Base-by-base conservation (phyloP, 2,797 vertebrate species). In the Muraenolepis orangiensis region DNA sequence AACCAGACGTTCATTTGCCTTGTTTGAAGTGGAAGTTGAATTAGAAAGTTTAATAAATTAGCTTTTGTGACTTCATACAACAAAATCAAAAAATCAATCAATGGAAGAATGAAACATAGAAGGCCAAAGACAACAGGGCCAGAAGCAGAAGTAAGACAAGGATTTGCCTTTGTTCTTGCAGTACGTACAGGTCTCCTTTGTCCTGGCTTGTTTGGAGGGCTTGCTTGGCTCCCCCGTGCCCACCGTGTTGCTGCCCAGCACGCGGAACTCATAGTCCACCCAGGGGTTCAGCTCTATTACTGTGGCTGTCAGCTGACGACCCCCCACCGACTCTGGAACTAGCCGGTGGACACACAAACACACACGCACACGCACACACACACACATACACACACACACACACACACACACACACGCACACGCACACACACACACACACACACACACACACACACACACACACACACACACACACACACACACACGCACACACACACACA, bases 211-310 rank as follows among this genome's bases (percentile, higher is more conserved):
- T 92, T 97, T 96, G 0, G 97, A 99, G 0, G 98, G 95, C 73
- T 92, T 94, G 92, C 97, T 98, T 84, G 97, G 96, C 71, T 99
- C 98, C 70, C 98, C 98, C 0, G 97, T 98, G 69, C 98, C 98
- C 8, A 99, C 94, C 29, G 93, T 87, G 72, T 97, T 99, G 91
- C 95, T 95, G 0, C 96, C 98, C 82, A 99, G 94, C 0, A 96
- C 95, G 32, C 97, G 91, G 88, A 97, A 98, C 82, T 99, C 96
- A n/a, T 98, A 99, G 81, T 99, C 98, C 3, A 99, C 97, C 98
- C 98, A 99, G 0, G 98, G 96, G 91, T 94, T 98, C 87, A 99
- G 91, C 72, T 96, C 95, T 81, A 95, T 96, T 86, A 98, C 97
- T 0, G 95, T 96, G 1, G 97, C 96, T 20, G 95, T 97, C 90